These are phyloP conservation scores for Tiliacea citrago DNA, from an alignment of 2,888 invertebrate genomes.

Conservation along the genomic window DNA sequence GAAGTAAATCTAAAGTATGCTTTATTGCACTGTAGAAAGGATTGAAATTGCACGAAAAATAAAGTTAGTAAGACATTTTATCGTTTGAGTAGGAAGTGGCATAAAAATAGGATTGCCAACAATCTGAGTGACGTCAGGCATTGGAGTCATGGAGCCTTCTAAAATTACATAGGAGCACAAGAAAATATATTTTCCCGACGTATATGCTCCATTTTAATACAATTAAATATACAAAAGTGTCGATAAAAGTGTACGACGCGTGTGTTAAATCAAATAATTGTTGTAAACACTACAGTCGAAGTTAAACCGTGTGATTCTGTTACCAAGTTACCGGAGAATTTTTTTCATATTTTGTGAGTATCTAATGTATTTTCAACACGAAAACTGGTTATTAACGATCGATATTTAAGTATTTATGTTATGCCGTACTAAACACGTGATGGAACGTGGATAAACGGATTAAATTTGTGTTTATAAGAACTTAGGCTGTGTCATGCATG, in stretches of 20 bases:
- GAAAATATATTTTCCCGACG: slow-evolving; percentile 82
- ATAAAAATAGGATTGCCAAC: slow-evolving; percentile 91
- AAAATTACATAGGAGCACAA: slow-evolving; percentile 87
- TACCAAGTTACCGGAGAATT: slow-evolving; percentile 80
- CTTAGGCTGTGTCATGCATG: slow-evolving; percentile 80
- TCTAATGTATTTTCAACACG: slow-evolving; percentile 74
- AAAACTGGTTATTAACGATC: slow-evolving; percentile 77
- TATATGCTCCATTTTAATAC: slow-evolving; percentile 79
- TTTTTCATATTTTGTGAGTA: slow-evolving; percentile 86
- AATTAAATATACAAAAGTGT: slow-evolving; percentile 78
- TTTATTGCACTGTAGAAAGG: slow-evolving; percentile 75
- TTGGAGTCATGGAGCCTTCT: slow-evolving; percentile 87
- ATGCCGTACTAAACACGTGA: slow-evolving; percentile 75
- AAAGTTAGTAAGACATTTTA: slow-evolving; percentile 78
- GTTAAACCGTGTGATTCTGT: slow-evolving; percentile 73
- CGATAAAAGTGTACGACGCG: slow-evolving; percentile 79
- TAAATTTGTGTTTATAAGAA: slow-evolving; percentile 76
- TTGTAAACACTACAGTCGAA: slow-evolving; percentile 63
- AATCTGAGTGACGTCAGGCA: slow-evolving; percentile 89
- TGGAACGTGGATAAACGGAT: slow-evolving; percentile 69
- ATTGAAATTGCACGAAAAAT: slow-evolving; percentile 75
- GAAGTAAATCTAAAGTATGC: slow-evolving; percentile 73
- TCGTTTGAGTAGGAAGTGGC: slow-evolving; percentile 85
- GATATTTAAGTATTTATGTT: slow-evolving; percentile 77
- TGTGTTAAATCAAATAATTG: slow-evolving; percentile 73